A percentile compares a stretch with the other conserved stretches of the same genome.
Conservation (phyloP, 2,888 invertebrate genomes). For the Eupeodes latifasciatus region DNA sequence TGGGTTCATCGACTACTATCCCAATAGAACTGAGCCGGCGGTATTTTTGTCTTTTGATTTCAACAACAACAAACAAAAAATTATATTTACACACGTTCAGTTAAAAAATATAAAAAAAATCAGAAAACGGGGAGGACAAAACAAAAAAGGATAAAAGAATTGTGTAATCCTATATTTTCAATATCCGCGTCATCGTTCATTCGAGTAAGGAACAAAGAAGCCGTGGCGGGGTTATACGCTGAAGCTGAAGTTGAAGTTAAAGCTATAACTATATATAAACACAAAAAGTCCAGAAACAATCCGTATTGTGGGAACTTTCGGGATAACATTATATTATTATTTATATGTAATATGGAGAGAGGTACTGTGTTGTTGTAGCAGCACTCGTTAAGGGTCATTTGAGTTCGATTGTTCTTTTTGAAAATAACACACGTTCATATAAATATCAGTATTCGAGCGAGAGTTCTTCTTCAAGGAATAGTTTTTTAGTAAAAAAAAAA, state of each 20-base stretch:
- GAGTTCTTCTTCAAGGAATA: slow-evolving; percentile 24
- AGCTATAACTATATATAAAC: background rate
- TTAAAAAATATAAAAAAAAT: slow-evolving; percentile 17
- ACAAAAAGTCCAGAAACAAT: slow-evolving; percentile 31
- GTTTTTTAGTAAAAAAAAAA: slow-evolving; percentile 6
- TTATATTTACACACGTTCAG: slow-evolving; percentile 39
- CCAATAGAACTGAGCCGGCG: slow-evolving; percentile 14
- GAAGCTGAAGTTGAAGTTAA: background rate
- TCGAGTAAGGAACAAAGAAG: slow-evolving; percentile 71
- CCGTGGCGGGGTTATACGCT: slow-evolving; percentile 35
- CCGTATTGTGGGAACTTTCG: slow-evolving; percentile 42
- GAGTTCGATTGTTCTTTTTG: slow-evolving; percentile 49
- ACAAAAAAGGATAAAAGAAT: slow-evolving; percentile 56
- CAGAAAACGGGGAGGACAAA: background rate
- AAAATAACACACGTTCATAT: slow-evolving; percentile 33
- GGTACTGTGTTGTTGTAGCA: background rate
- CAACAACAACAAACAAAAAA: slow-evolving; percentile 40
- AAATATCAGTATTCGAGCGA: background rate
- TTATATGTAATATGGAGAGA: background rate
- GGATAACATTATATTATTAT: slow-evolving; percentile 3
- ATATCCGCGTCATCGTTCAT: slow-evolving; percentile 75
- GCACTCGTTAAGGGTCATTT: slow-evolving; percentile 49
- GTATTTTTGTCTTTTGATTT: slow-evolving; percentile 65
- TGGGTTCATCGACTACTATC: slow-evolving; percentile 59
- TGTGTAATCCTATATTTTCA: slow-evolving; percentile 74